Evolutionary conservation across 2,113 vertebrate genomes (phyloP).

Genomic region (Aegotheles bennettii): DNA sequence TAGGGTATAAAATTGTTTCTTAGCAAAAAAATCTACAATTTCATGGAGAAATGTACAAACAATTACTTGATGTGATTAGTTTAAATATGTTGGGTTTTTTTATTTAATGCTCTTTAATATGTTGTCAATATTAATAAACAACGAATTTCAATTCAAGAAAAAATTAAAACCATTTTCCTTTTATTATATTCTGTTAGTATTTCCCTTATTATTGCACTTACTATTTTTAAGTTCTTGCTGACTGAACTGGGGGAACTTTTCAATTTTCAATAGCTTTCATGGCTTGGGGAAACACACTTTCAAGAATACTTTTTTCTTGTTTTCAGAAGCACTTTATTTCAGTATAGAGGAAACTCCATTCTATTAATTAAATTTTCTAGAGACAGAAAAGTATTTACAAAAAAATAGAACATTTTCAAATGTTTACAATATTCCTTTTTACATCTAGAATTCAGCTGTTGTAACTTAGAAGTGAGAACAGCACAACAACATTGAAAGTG

Average conservation of each 20-base stretch:
- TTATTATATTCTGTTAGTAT: background rate
- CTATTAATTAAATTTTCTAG: background rate
- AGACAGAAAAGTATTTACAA: background rate
- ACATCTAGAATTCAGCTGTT: background rate
- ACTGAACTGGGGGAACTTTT: background rate
- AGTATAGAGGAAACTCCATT: background rate
- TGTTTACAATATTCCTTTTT: background rate
- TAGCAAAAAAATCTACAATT: background rate
- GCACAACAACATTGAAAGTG: background rate
- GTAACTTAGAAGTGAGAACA: background rate
- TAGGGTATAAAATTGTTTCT: background rate
- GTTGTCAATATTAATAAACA: background rate
- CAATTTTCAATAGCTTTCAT: background rate
- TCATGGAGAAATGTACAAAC: background rate
- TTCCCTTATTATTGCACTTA: background rate
- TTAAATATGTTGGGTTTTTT: background rate
- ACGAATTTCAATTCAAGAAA: background rate
- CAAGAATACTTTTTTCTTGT: background rate
- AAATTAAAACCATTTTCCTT: rapidly evolving
- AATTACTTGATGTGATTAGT: background rate
- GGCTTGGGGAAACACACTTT: background rate
- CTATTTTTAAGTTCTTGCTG: background rate
- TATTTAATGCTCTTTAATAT: background rate
- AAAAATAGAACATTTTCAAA: background rate
- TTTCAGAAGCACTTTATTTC: background rate